These are phyloP conservation scores for Channa striata DNA, from an alignment of 2,797 vertebrate species.

Conservation along the genomic window DNA sequence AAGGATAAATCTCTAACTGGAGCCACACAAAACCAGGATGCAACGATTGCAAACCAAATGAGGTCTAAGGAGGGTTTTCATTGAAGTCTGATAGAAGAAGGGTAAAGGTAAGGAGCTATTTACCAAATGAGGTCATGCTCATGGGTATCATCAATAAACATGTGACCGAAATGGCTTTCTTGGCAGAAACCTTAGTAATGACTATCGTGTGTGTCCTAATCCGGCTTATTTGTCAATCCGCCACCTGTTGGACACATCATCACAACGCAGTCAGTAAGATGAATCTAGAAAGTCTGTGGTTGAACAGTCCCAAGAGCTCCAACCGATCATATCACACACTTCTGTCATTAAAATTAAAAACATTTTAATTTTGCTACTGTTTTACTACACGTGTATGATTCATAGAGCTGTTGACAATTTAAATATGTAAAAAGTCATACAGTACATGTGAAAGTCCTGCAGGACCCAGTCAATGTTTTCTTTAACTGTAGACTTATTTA, in stretches of 20 bases:
- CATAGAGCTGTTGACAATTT: not conserved
- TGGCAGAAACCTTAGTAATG: conserved; percentile 64
- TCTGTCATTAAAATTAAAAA: not conserved
- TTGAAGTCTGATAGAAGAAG: conserved; percentile 26
- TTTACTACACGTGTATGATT: not conserved
- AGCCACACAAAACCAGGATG: conserved; percentile 56
- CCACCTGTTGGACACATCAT: conserved; percentile 37
- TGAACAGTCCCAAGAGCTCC: conserved; percentile 19
- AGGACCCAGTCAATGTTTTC: not conserved
- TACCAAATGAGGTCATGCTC: conserved; percentile 65
- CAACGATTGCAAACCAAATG: conserved; percentile 45
- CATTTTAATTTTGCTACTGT: conserved; percentile 3
- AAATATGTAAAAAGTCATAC: conserved; percentile 10
- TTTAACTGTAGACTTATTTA: conserved; percentile 14
- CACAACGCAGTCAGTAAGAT: conserved; percentile 18
- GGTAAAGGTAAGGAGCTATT: conserved; percentile 54
- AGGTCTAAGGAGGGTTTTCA: conserved; percentile 22
- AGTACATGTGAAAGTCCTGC: conserved; percentile 8
- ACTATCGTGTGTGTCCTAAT: conserved; percentile 54
- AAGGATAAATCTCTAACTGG: conserved; percentile 27
- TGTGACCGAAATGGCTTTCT: conserved; percentile 63
- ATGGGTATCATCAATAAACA: conserved; percentile 66
- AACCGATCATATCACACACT: not conserved
- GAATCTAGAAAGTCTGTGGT: conserved; percentile 18
- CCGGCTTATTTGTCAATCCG: conserved; percentile 61